These are phyloP conservation scores for Gambelia wislizenii DNA, from an alignment of 2,797 vertebrate genomes.

Conservation along the genomic window DNA sequence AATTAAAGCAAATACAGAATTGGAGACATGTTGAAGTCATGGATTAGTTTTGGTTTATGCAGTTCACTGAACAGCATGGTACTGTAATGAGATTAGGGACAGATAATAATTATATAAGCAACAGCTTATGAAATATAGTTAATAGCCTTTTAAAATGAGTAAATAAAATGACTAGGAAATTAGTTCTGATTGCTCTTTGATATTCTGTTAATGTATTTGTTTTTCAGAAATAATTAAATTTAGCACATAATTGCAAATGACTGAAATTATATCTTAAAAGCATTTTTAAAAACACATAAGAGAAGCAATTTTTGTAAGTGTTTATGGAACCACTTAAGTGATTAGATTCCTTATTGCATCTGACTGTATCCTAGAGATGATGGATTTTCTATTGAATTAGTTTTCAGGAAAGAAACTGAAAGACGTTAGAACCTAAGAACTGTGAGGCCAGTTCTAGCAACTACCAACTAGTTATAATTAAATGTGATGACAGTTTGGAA, in stretches of 20 bases:
- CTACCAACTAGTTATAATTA: neutral
- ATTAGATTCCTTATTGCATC: slow-evolving; percentile 1
- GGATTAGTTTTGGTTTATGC: neutral
- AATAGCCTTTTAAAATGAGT: neutral
- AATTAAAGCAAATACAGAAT: neutral
- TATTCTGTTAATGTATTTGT: neutral
- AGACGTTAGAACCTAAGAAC: neutral
- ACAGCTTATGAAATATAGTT: neutral
- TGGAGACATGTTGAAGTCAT: neutral
- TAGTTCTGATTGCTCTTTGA: neutral
- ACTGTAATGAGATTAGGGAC: neutral
- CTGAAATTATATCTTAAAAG: neutral
- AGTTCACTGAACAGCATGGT: neutral
- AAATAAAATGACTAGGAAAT: neutral
- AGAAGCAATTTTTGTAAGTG: neutral
- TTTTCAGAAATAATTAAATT: neutral
- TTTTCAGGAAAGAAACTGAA: slow-evolving; percentile 15
- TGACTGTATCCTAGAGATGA: neutral
- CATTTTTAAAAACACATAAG: neutral
- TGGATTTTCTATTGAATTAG: slow-evolving; percentile 6
- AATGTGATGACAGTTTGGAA: neutral
- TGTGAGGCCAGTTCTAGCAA: neutral
- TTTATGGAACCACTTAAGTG: neutral
- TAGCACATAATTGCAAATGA: neutral
- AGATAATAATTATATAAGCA: neutral